A percentile compares a stretch with the other conserved stretches of the same genome.
phyloP scores from a whole-genome alignment of 2,888 invertebrate genomes.

The Ischnus inquisitorius region DNA sequence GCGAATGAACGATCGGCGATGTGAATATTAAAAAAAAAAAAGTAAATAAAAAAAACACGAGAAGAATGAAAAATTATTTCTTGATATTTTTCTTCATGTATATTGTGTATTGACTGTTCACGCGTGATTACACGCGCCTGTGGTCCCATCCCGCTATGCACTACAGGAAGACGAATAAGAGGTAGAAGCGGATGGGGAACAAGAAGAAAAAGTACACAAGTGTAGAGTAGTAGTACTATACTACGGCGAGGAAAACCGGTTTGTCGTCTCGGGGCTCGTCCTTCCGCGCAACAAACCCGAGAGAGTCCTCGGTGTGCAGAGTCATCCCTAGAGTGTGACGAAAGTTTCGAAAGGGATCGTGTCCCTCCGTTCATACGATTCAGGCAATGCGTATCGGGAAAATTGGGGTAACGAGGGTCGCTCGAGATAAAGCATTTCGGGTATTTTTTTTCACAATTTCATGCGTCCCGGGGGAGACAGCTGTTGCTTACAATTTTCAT shows the following conservation, averaged over 20 bases:
- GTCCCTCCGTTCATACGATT: not conserved
- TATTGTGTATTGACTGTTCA: slow-evolving; percentile 25
- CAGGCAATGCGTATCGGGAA: not conserved
- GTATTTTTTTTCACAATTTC: not conserved
- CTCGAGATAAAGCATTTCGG: not conserved
- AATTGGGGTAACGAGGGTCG: not conserved
- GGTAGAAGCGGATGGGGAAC: not conserved
- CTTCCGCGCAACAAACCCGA: slow-evolving; percentile 55
- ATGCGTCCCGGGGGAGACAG: no score
- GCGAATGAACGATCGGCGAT: not conserved
- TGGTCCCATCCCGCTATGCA: slow-evolving; percentile 54
- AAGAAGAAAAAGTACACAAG: slow-evolving; percentile 37
- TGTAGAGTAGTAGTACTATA: slow-evolving; percentile 57
- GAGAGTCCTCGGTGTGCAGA: slow-evolving; percentile 41
- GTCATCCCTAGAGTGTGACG: slow-evolving; percentile 49
- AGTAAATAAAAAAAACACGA: not conserved
- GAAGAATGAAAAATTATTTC: not conserved
- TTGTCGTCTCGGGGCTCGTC: slow-evolving; percentile 50
- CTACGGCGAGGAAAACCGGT: slow-evolving; percentile 65
- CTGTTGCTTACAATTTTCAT: no score
- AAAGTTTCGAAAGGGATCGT: slow-evolving; percentile 39
- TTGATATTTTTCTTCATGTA: not conserved
- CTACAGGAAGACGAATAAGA: slow-evolving; percentile 59
- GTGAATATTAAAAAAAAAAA: not conserved
- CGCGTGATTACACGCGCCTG: slow-evolving; percentile 39